phyloP scores from a whole-genome alignment of 2,113 vertebrate genomes.

The Lontra canadensis region DNA sequence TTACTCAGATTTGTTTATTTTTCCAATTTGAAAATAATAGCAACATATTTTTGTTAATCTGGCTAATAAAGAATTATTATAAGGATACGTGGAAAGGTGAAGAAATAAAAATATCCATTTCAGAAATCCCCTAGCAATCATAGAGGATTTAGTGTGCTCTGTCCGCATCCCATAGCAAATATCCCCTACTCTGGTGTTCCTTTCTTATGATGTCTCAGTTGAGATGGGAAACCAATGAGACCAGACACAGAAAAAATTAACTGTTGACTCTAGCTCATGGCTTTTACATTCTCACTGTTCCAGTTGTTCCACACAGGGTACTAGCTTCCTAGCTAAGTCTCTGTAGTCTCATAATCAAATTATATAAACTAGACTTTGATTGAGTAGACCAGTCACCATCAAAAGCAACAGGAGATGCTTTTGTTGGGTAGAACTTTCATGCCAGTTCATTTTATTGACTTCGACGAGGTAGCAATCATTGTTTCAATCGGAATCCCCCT shows the following conservation, averaged over 20 bases:
- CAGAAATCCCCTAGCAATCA: not conserved
- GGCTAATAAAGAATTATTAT: not conserved
- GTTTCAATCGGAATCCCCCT: not conserved
- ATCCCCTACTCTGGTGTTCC: not conserved
- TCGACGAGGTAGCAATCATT: not conserved
- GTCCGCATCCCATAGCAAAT: not conserved
- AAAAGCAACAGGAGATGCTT: not conserved
- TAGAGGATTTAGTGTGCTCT: not conserved
- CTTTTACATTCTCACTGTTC: not conserved
- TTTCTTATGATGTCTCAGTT: not conserved
- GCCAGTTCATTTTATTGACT: not conserved
- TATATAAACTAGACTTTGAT: not conserved
- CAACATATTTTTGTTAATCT: not conserved
- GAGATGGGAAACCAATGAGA: not conserved
- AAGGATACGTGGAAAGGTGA: not conserved
- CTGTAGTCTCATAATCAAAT: not conserved
- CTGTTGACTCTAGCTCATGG: not conserved
- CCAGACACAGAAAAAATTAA: not conserved
- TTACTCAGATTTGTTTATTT: not conserved
- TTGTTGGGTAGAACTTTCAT: not conserved
- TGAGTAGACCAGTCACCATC: not conserved
- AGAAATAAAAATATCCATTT: conserved; percentile 2
- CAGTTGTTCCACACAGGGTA: not conserved
- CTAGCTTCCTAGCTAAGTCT: not conserved
- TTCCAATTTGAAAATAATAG: not conserved